Evolutionary conservation across 2,888 invertebrate species (phyloP).

Genomic region (Apodemia mormo): DNA sequence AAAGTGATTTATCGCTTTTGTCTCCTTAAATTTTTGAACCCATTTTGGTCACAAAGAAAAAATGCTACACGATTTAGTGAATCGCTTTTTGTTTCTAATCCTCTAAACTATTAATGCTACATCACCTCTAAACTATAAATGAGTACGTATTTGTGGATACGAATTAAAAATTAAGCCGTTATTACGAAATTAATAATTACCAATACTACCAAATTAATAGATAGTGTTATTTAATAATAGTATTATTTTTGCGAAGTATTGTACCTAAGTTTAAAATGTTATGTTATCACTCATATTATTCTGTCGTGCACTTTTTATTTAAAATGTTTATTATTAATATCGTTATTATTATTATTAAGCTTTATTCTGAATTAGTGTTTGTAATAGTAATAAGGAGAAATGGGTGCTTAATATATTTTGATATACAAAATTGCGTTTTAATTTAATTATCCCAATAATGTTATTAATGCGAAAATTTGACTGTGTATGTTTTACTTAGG

Average conservation of each 20-base stretch:
- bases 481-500: too few relatives aligned
- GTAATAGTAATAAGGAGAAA: not conserved
- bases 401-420: slow-evolving; percentile 17
- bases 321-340: not conserved
- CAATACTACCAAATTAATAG: not conserved
- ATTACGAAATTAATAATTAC: not conserved
- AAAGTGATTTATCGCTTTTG: too few relatives aligned
- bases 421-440: slow-evolving; percentile 9
- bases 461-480: not conserved
- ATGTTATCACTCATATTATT: not conserved
- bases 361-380: not conserved
- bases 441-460: not conserved
- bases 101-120: not conserved
- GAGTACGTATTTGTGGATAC: not conserved
- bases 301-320: not conserved
- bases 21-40: too few relatives aligned
- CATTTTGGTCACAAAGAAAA: too few relatives aligned
- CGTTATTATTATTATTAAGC: not conserved
- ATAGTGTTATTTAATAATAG: not conserved
- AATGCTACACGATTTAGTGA: not conserved
- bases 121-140: not conserved
- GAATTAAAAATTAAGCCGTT: not conserved
- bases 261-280: not conserved
- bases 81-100: not conserved
- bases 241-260: not conserved